A percentile compares a stretch with the other conserved stretches of the same genome.
These are phyloP conservation scores for Phortica magna DNA, from an alignment of 2,888 invertebrate species.

Conservation along the genomic window DNA sequence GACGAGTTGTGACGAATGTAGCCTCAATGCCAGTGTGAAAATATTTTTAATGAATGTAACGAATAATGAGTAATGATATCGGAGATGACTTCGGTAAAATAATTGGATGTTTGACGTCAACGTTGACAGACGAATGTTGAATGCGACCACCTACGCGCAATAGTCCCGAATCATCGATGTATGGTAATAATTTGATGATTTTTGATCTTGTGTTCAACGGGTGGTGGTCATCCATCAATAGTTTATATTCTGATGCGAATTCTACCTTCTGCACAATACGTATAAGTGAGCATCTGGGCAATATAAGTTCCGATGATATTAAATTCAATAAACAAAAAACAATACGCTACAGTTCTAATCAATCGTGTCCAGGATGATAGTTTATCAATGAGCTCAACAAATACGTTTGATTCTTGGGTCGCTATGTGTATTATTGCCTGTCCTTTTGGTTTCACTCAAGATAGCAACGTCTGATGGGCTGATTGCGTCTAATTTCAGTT, in stretches of 20 bases:
- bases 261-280: background rate
- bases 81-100: slow-evolving; percentile 29
- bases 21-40: slow-evolving; percentile 41
- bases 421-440: too few relatives aligned
- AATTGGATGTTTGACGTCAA: slow-evolving; percentile 37
- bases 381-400: slow-evolving; percentile 3
- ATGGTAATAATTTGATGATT: background rate
- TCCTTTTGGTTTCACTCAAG: slow-evolving; percentile 1
- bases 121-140: slow-evolving; percentile 10
- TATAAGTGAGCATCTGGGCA: background rate
- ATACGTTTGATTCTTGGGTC: too few relatives aligned
- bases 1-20: slow-evolving; percentile 23
- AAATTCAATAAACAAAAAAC: slow-evolving; percentile 20
- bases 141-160: slow-evolving; percentile 20
- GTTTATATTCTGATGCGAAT: background rate
- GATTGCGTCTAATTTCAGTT: slow-evolving; percentile 12
- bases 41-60: slow-evolving; percentile 29
- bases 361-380: slow-evolving; percentile 32
- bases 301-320: background rate
- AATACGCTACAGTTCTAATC: slow-evolving; percentile 20
- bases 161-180: background rate
- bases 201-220: background rate
- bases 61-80: slow-evolving; percentile 33
- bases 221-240: background rate
- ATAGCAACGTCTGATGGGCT: background rate